Evolutionary conservation across 2,797 vertebrate genomes (phyloP).

Genomic region (Enteromius paludinosus): DNA sequence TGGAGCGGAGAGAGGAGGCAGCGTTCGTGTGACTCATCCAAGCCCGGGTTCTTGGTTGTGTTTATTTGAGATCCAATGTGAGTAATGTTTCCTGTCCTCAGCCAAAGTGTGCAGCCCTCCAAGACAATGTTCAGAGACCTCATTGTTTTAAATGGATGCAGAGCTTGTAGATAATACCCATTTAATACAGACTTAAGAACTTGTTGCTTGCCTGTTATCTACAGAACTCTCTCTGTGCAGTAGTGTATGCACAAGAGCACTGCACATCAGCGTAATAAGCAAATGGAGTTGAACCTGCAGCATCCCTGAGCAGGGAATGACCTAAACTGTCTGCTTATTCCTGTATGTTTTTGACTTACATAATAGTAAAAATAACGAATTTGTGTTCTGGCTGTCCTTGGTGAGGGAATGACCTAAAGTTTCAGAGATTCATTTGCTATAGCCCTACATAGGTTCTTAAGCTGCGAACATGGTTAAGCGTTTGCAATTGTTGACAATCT

Average conservation of each 20-base stretch:
- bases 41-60: conserved; percentile 31
- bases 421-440: conserved; percentile 32
- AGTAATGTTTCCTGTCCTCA: conserved; percentile 52
- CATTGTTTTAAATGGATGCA: conserved; percentile 48
- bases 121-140: conserved; percentile 47
- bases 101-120: conserved; percentile 39
- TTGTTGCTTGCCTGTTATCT: conserved; percentile 25
- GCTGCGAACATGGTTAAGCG: conserved; percentile 2
- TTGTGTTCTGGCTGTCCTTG: conserved; percentile 21
- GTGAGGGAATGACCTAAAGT: conserved; percentile 8
- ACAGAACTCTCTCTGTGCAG: background rate
- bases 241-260: background rate
- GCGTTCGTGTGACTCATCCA: conserved; percentile 51
- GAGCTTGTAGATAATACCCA: background rate
- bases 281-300: background rate
- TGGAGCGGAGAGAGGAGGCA: conserved; percentile 34
- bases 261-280: background rate
- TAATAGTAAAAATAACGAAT: conserved; percentile 46
- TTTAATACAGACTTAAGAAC: background rate
- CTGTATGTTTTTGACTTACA: conserved; percentile 27
- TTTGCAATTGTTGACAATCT: background rate
- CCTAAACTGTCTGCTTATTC: background rate
- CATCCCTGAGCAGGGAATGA: background rate
- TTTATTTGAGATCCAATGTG: conserved; percentile 52
- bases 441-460: conserved; percentile 3